phyloP scores from a whole-genome alignment of 2,797 vertebrate genomes.

The Hoplostethus mediterraneus region DNA sequence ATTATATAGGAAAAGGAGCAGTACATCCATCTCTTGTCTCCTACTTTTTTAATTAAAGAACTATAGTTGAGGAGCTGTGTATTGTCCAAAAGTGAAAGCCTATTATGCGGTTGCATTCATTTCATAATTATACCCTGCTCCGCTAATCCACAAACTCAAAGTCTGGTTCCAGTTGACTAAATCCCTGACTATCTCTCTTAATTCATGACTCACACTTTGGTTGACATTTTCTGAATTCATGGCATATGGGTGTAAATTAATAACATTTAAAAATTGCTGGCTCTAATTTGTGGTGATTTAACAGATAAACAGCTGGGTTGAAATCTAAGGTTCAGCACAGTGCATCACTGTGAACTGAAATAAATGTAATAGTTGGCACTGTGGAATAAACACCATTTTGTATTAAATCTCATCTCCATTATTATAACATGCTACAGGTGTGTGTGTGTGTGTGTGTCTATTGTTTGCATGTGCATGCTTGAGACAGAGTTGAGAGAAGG shows the following conservation, averaged over 20 bases:
- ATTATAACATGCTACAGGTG: background rate
- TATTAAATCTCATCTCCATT: slow-evolving; percentile 43
- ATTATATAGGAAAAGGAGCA: slow-evolving; percentile 26
- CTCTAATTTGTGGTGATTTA: slow-evolving; percentile 36
- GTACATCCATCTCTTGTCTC: slow-evolving; percentile 38
- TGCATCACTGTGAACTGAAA: slow-evolving; percentile 4
- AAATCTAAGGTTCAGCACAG: slow-evolving; percentile 22
- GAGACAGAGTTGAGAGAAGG: slow-evolving; percentile 12
- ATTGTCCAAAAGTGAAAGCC: slow-evolving; percentile 60
- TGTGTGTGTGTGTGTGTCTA: slow-evolving; percentile 6
- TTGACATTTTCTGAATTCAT: slow-evolving; percentile 59
- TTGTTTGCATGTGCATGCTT: slow-evolving; percentile 10
- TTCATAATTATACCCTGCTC: slow-evolving; percentile 71
- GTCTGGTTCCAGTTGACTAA: slow-evolving; percentile 53
- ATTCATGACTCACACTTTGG: slow-evolving; percentile 48
- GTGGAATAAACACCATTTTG: slow-evolving; percentile 26
- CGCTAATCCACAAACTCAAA: slow-evolving; percentile 60
- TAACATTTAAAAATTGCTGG: slow-evolving; percentile 39
- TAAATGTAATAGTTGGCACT: slow-evolving; percentile 17
- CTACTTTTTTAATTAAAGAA: slow-evolving; percentile 45
- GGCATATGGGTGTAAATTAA: slow-evolving; percentile 38
- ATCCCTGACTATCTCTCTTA: slow-evolving; percentile 53
- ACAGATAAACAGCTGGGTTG: slow-evolving; percentile 19
- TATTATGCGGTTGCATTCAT: slow-evolving; percentile 68
- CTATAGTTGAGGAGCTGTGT: slow-evolving; percentile 44